These are phyloP conservation scores for Chanos chanos DNA, from an alignment of 2,797 vertebrate genomes.

Conservation along the genomic window DNA sequence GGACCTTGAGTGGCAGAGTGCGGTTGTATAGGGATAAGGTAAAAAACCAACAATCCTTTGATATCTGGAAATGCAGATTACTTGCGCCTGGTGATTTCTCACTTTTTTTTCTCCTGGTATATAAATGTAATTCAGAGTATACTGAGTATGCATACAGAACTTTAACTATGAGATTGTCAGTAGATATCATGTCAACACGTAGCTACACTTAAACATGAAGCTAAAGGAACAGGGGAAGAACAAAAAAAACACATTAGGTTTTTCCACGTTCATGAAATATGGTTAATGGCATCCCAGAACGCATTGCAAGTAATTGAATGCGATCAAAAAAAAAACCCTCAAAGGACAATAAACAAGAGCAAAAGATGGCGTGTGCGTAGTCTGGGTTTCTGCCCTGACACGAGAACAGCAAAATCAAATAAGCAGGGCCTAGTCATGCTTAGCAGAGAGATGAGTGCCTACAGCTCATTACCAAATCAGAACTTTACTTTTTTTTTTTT, in stretches of 20 bases:
- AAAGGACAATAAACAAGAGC: neutral
- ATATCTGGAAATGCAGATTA: no score
- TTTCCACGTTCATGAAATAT: neutral
- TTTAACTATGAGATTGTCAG: no score
- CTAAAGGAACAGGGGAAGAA: neutral
- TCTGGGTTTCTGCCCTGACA: conserved; percentile 10
- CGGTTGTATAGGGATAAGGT: no score
- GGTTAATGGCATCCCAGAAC: conserved; percentile 19
- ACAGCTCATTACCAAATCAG: conserved; percentile 11
- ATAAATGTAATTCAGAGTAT: no score
- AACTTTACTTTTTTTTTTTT: neutral
- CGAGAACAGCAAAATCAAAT: conserved; percentile 18
- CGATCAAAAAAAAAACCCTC: no score
- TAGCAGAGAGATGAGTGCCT: neutral
- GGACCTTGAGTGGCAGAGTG: no score
- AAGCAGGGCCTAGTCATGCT: conserved; percentile 11
- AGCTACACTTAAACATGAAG: no score
- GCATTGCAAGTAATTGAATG: conserved; percentile 12
- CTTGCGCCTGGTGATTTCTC: no score
- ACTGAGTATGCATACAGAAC: no score
- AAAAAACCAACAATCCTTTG: no score
- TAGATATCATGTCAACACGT: no score
- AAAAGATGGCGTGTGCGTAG: neutral
- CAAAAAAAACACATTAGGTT: neutral
- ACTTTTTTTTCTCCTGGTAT: no score